Evolutionary conservation across 2,113 vertebrate genomes (phyloP).

Genomic region (Oophaga pumilio): DNA sequence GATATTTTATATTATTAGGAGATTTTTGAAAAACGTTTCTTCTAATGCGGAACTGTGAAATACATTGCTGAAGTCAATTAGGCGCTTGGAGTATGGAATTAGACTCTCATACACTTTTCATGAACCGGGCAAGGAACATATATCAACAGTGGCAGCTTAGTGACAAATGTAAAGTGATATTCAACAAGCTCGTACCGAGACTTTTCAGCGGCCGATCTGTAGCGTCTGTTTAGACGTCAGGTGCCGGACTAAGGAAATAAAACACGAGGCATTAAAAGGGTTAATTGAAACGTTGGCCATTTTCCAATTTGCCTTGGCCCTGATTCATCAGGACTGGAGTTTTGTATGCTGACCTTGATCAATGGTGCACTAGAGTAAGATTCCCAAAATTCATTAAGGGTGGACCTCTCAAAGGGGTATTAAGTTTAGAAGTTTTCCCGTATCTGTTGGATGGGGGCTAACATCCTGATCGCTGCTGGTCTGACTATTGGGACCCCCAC

Average conservation of each 20-base stretch:
- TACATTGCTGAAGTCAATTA: conserved; percentile 62
- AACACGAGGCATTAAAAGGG: neutral
- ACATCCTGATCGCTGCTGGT: no score
- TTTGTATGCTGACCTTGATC: no score
- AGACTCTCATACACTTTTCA: conserved; percentile 60
- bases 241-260: neutral
- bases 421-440: no score
- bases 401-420: no score
- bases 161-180: conserved; percentile 8
- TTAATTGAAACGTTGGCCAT: neutral
- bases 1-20: conserved; percentile 67
- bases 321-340: no score
- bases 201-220: neutral
- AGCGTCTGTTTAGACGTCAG: no score
- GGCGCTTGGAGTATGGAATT: conserved; percentile 63
- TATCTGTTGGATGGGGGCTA: no score
- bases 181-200: neutral
- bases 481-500: no score
- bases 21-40: conserved; percentile 62
- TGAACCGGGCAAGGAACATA: conserved; percentile 4
- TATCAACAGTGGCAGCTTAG: conserved; percentile 10
- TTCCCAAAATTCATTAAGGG: no score
- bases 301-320: neutral
- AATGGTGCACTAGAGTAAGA: no score
- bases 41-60: conserved; percentile 65